Evolutionary conservation across 1,140 invertebrate genomes (phyloP), one percentile per base, ranked within the genome.

Genomic region (Nymphalis io): DNA sequence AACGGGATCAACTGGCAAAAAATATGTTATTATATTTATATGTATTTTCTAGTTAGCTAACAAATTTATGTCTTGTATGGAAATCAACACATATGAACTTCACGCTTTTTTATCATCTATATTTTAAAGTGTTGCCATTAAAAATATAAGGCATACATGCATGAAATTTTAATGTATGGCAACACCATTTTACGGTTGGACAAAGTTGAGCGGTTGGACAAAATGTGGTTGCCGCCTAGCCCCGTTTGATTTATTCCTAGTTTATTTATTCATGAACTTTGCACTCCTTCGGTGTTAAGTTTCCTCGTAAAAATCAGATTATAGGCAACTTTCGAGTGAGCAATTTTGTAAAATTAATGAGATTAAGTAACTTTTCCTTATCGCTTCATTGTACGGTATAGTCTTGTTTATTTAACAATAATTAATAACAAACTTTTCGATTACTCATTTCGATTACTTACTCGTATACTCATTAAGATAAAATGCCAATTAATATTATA

Each of bases 221-320:
- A 59, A 39, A 6, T 59, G 60, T 20, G 27, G 44, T 10, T 18
- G 20, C 40, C 42, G 10, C 55, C 16, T 11, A 58, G 39, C 20
- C 38, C 12, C 59, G 40, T 59, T 46, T 60, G 61, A 62, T 69
- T 61, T 72, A 66, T 75, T 67, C 59, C 16, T 57, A 53, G 27
- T 68, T 74, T 74, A 74, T 71, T 73, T 73, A 73, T 73, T 71
- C 64, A 67, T 67, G 65, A 74, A 71, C 63, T 74, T 64, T 27
- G 55, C 53, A 64, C 58, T 63, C 68, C 51, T 63, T 68, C 67
- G 68, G 55, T 64, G 69, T 53, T 68, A 68, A 74, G 63, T 74
- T 74, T 44, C 33, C 40, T 74, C 72, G 67, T 74, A 71, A 74
- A 74, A 71, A 71, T 68, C 60, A 46, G 60, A 68, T 74, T 62